Conservation (phyloP, 2,888 invertebrate genomes). For the Bellardia pandia region DNA sequence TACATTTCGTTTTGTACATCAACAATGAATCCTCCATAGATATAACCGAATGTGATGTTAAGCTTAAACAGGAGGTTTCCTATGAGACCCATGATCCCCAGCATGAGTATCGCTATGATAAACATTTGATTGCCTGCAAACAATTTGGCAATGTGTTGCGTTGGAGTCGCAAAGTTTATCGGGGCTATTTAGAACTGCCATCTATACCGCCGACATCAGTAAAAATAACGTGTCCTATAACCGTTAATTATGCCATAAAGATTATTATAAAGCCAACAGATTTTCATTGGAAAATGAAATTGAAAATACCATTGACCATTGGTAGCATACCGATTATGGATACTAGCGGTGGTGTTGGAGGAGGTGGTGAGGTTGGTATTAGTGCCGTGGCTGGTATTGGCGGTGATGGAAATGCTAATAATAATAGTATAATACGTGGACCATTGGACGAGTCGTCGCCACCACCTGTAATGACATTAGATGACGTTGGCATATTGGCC, state of each 20-base stretch:
- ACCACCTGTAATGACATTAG: constrained; percentile 35
- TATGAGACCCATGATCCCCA: constrained; percentile 83
- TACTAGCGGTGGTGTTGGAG: constrained; percentile 77
- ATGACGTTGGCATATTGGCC: constrained; percentile 32
- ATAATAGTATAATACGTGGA: constrained; percentile 59
- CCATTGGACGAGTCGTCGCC: constrained; percentile 26
- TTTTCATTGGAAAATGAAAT: constrained; percentile 87
- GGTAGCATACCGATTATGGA: constrained; percentile 87
- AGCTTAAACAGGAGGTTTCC: constrained; percentile 87
- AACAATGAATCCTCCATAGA: constrained; percentile 91
- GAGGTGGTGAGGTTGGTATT: constrained; percentile 68
- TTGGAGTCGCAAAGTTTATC: constrained; percentile 87
- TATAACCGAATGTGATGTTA: constrained; percentile 87
- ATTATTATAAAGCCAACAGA: constrained; percentile 86
- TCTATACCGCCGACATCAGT: constrained; percentile 91
- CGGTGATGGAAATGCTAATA: constrained; percentile 57
- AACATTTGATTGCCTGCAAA: constrained; percentile 81
- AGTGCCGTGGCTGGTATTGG: constrained; percentile 85
- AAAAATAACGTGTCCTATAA: constrained; percentile 88
- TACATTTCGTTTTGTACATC: constrained; percentile 88
- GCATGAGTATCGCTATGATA: constrained; percentile 83
- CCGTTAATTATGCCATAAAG: constrained; percentile 89
- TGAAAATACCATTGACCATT: constrained; percentile 88
- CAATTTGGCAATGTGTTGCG: constrained; percentile 87
- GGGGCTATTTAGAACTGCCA: constrained; percentile 88